These are phyloP conservation scores for Erynnis tages DNA, from an alignment of 2,888 invertebrate genomes.

Conservation along the genomic window DNA sequence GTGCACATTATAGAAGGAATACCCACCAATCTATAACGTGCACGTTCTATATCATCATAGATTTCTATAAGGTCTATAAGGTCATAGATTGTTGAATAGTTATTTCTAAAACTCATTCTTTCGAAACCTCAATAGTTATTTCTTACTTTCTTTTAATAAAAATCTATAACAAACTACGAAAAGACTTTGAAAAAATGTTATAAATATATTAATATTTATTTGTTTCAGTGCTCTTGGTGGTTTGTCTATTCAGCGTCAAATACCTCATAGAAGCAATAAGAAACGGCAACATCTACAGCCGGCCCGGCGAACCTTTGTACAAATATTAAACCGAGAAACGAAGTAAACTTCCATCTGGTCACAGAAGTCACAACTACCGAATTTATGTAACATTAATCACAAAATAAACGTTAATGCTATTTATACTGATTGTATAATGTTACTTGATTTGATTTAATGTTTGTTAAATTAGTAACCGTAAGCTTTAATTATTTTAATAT, in stretches of 20 bases:
- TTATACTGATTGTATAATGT: neutral
- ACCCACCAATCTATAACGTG: no score
- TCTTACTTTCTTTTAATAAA: no score
- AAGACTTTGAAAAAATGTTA: no score
- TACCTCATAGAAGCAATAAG: constrained; percentile 73
- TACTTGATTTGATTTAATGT: constrained; percentile 5
- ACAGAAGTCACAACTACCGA: constrained; percentile 8
- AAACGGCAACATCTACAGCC: constrained; percentile 67
- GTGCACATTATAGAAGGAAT: no score
- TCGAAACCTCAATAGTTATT: no score
- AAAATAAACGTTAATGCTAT: neutral
- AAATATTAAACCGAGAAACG: constrained; percentile 38
- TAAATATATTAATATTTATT: constrained; percentile 36
- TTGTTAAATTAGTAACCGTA: no score
- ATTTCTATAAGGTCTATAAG: no score
- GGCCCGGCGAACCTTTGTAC: constrained; percentile 63
- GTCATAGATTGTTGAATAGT: no score
- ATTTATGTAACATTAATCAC: neutral
- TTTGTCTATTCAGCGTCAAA: constrained; percentile 73
- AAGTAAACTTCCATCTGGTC: neutral
- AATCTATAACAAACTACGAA: no score
- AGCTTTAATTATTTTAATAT: no score
- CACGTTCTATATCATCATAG: no score
- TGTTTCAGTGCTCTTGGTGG: constrained; percentile 70
- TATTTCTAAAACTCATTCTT: no score